Percentiles rank a stretch among this genome's conserved stretches.
phyloP scores from a whole-genome alignment of 64 coral and sea anemone species.

The Montipora efflorescens region DNA sequence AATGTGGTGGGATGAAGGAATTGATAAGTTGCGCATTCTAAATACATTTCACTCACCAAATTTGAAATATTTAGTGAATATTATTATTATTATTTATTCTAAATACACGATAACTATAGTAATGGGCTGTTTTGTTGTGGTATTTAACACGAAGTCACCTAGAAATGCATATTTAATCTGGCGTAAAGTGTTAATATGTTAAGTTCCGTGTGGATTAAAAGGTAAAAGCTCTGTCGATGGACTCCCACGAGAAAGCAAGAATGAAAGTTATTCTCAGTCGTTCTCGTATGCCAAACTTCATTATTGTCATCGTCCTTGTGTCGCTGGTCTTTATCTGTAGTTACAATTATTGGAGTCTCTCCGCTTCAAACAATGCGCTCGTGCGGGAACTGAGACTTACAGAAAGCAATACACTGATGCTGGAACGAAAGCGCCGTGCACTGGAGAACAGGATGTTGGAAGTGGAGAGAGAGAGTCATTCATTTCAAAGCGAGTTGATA shows the following conservation, averaged over 20 bases:
- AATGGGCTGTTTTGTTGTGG: not conserved
- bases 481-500: not conserved
- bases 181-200: not conserved
- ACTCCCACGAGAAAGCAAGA: not conserved
- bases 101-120: constrained; percentile 24
- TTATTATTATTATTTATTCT: not conserved
- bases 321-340: not conserved
- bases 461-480: not conserved
- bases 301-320: not conserved
- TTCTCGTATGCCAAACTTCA: not conserved
- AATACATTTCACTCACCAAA: no score
- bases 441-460: not conserved
- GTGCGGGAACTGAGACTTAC: not conserved
- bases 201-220: not conserved
- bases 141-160: constrained; percentile 1
- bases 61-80: no score
- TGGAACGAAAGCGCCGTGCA: not conserved
- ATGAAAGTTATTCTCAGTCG: not conserved
- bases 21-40: no score
- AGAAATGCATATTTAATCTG: not conserved
- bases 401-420: not conserved
- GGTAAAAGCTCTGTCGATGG: not conserved
- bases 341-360: not conserved
- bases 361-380: not conserved
- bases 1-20: no score